Evolutionary conservation across 2,888 invertebrate genomes (phyloP), one percentile per base, ranked within the genome.

Genomic region (Caenorhabditis wallacei): DNA sequence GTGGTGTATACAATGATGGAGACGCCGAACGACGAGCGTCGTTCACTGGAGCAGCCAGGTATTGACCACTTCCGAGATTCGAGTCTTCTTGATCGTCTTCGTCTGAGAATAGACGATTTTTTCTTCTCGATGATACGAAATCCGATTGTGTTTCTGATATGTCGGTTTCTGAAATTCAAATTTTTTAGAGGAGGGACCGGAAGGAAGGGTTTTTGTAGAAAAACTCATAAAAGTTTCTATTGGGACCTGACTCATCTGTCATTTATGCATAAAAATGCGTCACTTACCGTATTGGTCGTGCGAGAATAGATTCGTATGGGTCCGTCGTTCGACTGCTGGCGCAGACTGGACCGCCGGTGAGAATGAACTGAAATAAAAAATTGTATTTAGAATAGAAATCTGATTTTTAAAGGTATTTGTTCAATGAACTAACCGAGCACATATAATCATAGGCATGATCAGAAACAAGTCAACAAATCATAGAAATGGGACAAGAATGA

Each of bases 131-230:
- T 1, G 86, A 86, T 16, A 86, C 74, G 71, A 86, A 86, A 79
- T 86, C 86, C 22, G 86, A 86, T 53, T 86, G 86, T 2, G 86
- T 83, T 59, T 86, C 86, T 53, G 82, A 84, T 20, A 80, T 61
- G 61, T 86, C 86, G 68, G 80, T 80, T 72, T 82, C 82, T 82
- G 64, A 16, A 82, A 74, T 30, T 24, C n/a, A 40, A 37, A 30
- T 30, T 30, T 30, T 30, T 30, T 5, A 5, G 30, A 30, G n/a
- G n/a, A n/a, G n/a, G n/a, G 30, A 30, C 30, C 30, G 30, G 30
- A 30, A 30, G 30, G 30, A 30, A 30, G 8, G 4, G 8, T 30
- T 30, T 30, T 30, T 30, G 8, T 30, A 30, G 4, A 30, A 40
- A 16, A 18, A 48, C 18, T 48, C 18, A 48, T 13, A 8, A 48